Percentiles rank a stretch among this genome's conserved stretches.
phyloP scores from a whole-genome alignment of 1,140 invertebrate species.

The Drusus annulatus region DNA sequence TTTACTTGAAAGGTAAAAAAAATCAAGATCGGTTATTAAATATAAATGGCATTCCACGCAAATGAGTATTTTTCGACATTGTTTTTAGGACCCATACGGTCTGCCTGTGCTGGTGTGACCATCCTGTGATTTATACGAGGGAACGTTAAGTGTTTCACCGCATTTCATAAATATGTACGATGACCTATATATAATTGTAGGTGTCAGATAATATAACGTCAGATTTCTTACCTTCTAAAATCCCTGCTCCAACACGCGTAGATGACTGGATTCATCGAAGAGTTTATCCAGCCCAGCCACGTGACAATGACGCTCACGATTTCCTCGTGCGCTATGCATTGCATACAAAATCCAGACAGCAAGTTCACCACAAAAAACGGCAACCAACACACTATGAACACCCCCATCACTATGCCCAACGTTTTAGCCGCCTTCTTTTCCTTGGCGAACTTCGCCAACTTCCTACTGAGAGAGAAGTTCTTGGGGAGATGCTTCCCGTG shows the following conservation, averaged over 20 bases:
- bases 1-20: too few species aligned
- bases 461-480: slow-evolving; percentile 91
- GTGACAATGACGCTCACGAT: slow-evolving; percentile 94
- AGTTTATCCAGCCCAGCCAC: slow-evolving; percentile 99
- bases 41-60: too few species aligned
- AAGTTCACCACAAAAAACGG: slow-evolving; percentile 99
- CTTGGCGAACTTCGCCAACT: slow-evolving; percentile 92
- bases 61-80: too few species aligned
- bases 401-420: slow-evolving; percentile 96
- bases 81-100: too few species aligned
- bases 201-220: neutral
- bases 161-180: too few species aligned
- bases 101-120: too few species aligned
- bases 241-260: slow-evolving; percentile 97
- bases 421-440: slow-evolving; percentile 98
- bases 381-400: slow-evolving; percentile 98
- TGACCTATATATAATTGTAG: too few species aligned
- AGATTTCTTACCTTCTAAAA: slow-evolving; percentile 86
- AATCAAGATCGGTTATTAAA: too few species aligned
- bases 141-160: too few species aligned
- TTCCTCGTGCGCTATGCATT: slow-evolving; percentile 90
- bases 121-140: too few species aligned
- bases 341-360: slow-evolving; percentile 89
- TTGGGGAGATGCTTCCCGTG: slow-evolving; percentile 76
- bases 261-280: slow-evolving; percentile 97